Percentiles rank a stretch among this genome's conserved stretches.
These are phyloP conservation scores for Edolisoma coerulescens DNA, from an alignment of 2,113 vertebrate species.

Conservation along the genomic window DNA sequence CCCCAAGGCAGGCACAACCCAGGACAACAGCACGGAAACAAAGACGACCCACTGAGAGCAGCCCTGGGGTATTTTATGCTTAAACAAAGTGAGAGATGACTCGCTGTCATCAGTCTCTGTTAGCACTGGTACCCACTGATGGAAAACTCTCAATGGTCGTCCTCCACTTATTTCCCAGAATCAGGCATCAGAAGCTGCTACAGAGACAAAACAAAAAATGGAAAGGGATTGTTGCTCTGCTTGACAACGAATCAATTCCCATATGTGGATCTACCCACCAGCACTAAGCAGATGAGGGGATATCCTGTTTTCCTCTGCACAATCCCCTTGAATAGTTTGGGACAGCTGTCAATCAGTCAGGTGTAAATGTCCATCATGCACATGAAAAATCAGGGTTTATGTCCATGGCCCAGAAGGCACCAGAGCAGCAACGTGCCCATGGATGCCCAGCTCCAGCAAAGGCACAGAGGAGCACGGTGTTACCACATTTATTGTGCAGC, in stretches of 20 bases:
- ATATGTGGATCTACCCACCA: neutral
- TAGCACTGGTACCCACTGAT: neutral
- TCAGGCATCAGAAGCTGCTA: neutral
- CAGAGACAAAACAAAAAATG: neutral
- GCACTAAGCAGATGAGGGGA: neutral
- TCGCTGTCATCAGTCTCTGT: neutral
- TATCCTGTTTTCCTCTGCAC: neutral
- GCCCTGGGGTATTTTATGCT: neutral
- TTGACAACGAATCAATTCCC: neutral
- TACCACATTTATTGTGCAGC: neutral
- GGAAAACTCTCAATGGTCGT: neutral
- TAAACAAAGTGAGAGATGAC: neutral
- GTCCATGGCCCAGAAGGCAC: neutral
- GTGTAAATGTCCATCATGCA: neutral
- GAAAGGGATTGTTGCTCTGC: neutral
- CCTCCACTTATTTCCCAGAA: neutral
- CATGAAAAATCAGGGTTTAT: neutral
- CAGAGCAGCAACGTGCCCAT: rapidly evolving
- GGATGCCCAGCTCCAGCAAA: neutral
- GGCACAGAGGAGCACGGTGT: neutral
- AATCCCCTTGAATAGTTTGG: neutral
- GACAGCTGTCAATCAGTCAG: slow-evolving; percentile 39
- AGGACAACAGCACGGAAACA: neutral
- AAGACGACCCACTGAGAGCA: neutral
- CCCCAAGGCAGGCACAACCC: neutral